Percentiles rank a stretch among this genome's conserved stretches.
phyloP scores from a whole-genome alignment of 2,888 invertebrate species.

The Nemapogon koenigi region DNA sequence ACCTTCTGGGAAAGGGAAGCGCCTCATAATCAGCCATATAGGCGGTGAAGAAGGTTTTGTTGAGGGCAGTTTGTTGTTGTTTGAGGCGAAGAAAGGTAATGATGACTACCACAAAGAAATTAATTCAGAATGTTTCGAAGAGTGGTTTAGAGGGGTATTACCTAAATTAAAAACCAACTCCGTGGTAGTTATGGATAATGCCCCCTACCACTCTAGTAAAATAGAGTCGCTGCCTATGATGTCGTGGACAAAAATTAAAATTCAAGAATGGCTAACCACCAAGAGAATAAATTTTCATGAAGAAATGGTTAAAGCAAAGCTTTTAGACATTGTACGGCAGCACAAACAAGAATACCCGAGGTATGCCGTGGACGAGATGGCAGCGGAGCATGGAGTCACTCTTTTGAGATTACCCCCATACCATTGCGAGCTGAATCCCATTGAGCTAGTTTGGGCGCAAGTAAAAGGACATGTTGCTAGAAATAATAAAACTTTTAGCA shows the following conservation, averaged over 20 bases:
- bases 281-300: constrained; percentile 15
- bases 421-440: constrained; percentile 17
- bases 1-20: constrained; percentile 16
- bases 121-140: constrained; percentile 18
- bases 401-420: constrained; percentile 16
- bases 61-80: constrained; percentile 17
- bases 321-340: constrained; percentile 10
- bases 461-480: constrained; percentile 15
- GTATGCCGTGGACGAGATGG: neutral
- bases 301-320: constrained; percentile 12
- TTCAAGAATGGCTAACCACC: constrained; percentile 15
- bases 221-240: constrained; percentile 15
- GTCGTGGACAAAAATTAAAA: constrained; percentile 15
- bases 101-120: constrained; percentile 20
- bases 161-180: constrained; percentile 17
- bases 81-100: constrained; percentile 18
- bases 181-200: constrained; percentile 14
- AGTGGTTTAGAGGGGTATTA: constrained; percentile 17
- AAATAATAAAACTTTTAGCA: constrained; percentile 8
- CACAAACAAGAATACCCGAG: constrained; percentile 6
- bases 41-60: constrained; percentile 12
- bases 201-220: constrained; percentile 15
- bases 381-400: constrained; percentile 14
- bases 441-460: constrained; percentile 18
- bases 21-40: constrained; percentile 15